Percentiles rank a stretch among this genome's conserved stretches.
These are phyloP conservation scores for Torymus tubicola DNA, from an alignment of 2,888 invertebrate genomes.

Conservation along the genomic window DNA sequence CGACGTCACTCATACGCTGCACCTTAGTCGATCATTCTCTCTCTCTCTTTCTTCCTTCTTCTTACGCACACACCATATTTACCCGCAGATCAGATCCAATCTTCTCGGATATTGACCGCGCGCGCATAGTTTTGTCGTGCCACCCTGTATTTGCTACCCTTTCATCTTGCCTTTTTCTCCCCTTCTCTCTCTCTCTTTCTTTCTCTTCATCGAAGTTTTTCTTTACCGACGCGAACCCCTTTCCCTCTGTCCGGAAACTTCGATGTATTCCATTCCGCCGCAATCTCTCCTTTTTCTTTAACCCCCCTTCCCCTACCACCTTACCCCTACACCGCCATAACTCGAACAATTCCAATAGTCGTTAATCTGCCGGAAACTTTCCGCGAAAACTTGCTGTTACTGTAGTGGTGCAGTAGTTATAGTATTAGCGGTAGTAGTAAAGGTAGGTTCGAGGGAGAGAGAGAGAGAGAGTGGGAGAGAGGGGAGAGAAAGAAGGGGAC, in stretches of 20 bases:
- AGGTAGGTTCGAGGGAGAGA: constrained; percentile 27
- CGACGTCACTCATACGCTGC: not conserved
- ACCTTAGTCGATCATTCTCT: constrained; percentile 11
- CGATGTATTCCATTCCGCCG: constrained; percentile 41
- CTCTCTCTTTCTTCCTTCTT: not conserved
- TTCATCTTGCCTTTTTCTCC: constrained; percentile 22
- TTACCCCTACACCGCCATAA: constrained; percentile 62
- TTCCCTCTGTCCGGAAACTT: constrained; percentile 27
- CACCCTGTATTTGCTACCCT: constrained; percentile 33
- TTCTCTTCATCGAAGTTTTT: constrained; percentile 19
- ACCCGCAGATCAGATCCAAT: constrained; percentile 64
- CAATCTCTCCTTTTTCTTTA: constrained; percentile 29
- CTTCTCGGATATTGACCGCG: constrained; percentile 64
- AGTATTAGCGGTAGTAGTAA: not conserved
- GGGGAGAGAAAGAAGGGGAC: constrained; percentile 32
- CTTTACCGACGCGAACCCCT: constrained; percentile 8
- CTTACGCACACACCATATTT: constrained; percentile 44
- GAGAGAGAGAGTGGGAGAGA: constrained; percentile 51
- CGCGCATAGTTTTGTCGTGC: constrained; percentile 58
- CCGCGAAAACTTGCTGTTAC: constrained; percentile 70
- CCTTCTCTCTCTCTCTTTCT: constrained; percentile 16
- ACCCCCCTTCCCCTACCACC: constrained; percentile 33
- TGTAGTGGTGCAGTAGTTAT: constrained; percentile 62
- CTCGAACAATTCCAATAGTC: constrained; percentile 73
- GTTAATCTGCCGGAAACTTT: constrained; percentile 73